These are phyloP conservation scores for Amphiprion ocellaris DNA, from an alignment of 2,113 vertebrate genomes.

Conservation along the genomic window DNA sequence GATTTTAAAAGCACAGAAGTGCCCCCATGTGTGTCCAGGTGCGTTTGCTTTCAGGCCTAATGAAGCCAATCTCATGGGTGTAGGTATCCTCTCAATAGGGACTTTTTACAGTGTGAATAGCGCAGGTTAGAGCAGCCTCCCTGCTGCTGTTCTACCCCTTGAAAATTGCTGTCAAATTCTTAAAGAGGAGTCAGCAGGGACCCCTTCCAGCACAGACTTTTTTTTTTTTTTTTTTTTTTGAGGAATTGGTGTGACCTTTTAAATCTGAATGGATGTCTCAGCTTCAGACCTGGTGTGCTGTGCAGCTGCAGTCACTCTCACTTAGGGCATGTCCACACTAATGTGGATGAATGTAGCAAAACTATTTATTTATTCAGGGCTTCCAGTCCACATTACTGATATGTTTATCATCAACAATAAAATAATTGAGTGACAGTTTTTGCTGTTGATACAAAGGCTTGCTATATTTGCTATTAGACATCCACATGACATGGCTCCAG, in stretches of 20 bases:
- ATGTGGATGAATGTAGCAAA: background rate
- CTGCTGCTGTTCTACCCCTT: background rate
- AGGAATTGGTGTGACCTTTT: conserved; percentile 42
- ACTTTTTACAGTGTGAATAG: background rate
- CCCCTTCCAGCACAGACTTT: background rate
- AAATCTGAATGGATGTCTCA: conserved; percentile 22
- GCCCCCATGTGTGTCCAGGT: background rate
- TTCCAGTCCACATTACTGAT: background rate
- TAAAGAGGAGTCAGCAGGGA: background rate
- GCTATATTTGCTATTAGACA: too few relatives aligned
- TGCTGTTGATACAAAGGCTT: too few relatives aligned
- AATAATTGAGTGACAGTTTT: background rate
- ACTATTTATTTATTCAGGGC: background rate
- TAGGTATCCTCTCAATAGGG: background rate
- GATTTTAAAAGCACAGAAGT: background rate
- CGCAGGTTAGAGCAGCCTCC: conserved; percentile 5
- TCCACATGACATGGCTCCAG: too few relatives aligned
- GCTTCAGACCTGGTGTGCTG: background rate
- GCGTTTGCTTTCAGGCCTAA: conserved; percentile 23
- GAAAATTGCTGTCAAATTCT: conserved; percentile 16
- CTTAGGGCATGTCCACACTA: background rate
- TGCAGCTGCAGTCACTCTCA: background rate
- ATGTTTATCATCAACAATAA: background rate
- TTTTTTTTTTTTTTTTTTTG: background rate
- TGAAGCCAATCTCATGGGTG: background rate